phyloP scores from a whole-genome alignment of 2,113 vertebrate genomes.

The Ploceus nigricollis region DNA sequence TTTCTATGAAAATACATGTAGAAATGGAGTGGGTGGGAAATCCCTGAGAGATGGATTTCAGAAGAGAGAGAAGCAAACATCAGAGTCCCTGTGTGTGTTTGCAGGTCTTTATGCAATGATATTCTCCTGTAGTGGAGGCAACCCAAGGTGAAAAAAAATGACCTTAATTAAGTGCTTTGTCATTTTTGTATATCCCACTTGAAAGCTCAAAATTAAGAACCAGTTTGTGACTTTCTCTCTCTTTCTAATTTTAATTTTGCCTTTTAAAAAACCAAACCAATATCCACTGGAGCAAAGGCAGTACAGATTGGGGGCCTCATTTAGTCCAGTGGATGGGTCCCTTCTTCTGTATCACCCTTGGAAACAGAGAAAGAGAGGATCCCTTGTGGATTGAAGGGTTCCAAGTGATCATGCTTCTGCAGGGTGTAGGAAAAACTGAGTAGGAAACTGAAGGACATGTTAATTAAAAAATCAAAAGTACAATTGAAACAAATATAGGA shows the following conservation, averaged over 20 bases:
- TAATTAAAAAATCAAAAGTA: not conserved
- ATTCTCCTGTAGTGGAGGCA: not conserved
- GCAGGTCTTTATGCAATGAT: not conserved
- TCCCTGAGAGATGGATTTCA: not conserved
- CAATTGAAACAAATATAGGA: not conserved
- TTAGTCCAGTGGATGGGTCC: not conserved
- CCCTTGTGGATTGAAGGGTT: not conserved
- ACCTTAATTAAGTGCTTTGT: not conserved
- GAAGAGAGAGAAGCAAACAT: not conserved
- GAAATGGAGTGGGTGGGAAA: not conserved
- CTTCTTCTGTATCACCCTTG: not conserved
- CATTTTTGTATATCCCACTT: not conserved
- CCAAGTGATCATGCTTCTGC: not conserved
- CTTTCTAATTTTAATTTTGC: not conserved
- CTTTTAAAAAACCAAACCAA: not conserved
- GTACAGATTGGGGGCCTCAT: fast-evolving
- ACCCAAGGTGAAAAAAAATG: not conserved
- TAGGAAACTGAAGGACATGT: not conserved
- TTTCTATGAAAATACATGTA: not conserved
- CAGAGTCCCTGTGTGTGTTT: not conserved
- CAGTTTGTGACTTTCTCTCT: not conserved
- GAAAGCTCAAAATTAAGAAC: not conserved
- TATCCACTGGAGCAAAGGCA: not conserved
- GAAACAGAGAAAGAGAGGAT: not conserved
- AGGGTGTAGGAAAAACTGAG: not conserved